phyloP scores from a whole-genome alignment of 2,113 vertebrate genomes.

The Nothoprocta perdicaria region DNA sequence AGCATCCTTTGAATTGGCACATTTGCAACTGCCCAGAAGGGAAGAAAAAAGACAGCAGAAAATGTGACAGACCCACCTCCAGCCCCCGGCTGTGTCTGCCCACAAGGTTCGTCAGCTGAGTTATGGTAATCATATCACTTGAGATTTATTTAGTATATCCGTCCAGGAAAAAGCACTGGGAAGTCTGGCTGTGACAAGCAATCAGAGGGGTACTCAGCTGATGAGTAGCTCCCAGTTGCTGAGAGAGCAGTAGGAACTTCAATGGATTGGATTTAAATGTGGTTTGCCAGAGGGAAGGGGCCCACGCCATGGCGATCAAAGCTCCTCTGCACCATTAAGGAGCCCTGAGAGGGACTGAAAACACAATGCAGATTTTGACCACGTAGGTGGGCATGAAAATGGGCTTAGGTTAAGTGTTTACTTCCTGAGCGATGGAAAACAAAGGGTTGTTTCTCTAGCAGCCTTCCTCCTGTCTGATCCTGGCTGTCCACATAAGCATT shows the following conservation, averaged over 20 bases:
- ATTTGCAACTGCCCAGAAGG: slow-evolving; percentile 20
- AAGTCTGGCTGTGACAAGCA: slow-evolving; percentile 61
- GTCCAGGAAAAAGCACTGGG: slow-evolving; percentile 13
- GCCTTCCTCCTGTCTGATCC: slow-evolving; percentile 6
- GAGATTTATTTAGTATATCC: slow-evolving; percentile 52
- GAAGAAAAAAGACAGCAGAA: not conserved
- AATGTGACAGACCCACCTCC: not conserved
- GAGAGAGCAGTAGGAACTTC: slow-evolving; percentile 37
- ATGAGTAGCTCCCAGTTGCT: slow-evolving; percentile 44
- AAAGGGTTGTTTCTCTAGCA: slow-evolving; percentile 39
- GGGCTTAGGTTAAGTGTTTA: slow-evolving; percentile 51
- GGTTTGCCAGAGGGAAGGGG: slow-evolving; percentile 60
- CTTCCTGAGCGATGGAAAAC: slow-evolving; percentile 44
- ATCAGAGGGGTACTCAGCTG: slow-evolving; percentile 58
- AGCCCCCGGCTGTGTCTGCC: not conserved
- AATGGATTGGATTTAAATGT: slow-evolving; percentile 46
- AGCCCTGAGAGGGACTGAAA: slow-evolving; percentile 59
- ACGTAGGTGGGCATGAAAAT: slow-evolving; percentile 60
- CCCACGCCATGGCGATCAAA: slow-evolving; percentile 47
- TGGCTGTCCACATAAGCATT: slow-evolving; percentile 27
- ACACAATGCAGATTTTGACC: slow-evolving; percentile 47
- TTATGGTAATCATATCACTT: slow-evolving; percentile 51
- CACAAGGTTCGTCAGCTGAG: slow-evolving; percentile 26
- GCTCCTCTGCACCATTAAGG: slow-evolving; percentile 62
- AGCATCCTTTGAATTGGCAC: not conserved